phyloP scores from a whole-genome alignment of 2,888 invertebrate genomes.

The Diplazon laetatorius region DNA sequence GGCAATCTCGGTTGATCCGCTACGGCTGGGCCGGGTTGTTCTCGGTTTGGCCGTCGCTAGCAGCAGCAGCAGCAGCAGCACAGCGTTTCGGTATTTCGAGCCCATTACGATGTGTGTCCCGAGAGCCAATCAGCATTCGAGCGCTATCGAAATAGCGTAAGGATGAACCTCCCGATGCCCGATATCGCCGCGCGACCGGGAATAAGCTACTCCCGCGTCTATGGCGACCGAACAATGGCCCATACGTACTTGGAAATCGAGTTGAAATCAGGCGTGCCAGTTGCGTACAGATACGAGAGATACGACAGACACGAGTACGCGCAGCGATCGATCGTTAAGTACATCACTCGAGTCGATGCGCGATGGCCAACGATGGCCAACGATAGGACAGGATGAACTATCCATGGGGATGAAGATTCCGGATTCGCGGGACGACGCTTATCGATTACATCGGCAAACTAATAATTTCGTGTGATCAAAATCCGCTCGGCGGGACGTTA shows the following conservation, averaged over 20 bases:
- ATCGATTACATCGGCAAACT: conserved; percentile 21
- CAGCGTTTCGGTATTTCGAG: conserved; percentile 43
- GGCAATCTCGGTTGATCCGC: conserved; percentile 28
- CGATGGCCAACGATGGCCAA: conserved; percentile 4
- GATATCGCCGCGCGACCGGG: neutral
- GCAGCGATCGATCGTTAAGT: conserved; percentile 27
- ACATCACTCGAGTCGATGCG: conserved; percentile 23
- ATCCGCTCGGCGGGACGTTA: neutral
- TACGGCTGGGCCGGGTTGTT: neutral
- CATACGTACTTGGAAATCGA: conserved; percentile 66
- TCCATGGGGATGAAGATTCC: neutral
- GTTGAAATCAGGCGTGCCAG: conserved; percentile 56
- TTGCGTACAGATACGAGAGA: too few relatives aligned
- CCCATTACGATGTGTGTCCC: conserved; percentile 37
- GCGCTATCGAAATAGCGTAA: conserved; percentile 63
- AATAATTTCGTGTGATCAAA: neutral
- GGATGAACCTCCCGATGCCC: conserved; percentile 33
- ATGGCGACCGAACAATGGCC: conserved; percentile 61
- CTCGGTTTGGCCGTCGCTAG: neutral
- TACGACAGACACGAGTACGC: conserved; percentile 37
- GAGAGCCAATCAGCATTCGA: conserved; percentile 71
- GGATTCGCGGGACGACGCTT: neutral
- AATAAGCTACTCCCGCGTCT: conserved; percentile 14
- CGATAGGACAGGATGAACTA: too few relatives aligned
- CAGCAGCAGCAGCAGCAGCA: neutral